A percentile compares a stretch with the other conserved stretches of the same genome.
phyloP scores from a whole-genome alignment of 2,113 vertebrate genomes.

The Athene noctua region DNA sequence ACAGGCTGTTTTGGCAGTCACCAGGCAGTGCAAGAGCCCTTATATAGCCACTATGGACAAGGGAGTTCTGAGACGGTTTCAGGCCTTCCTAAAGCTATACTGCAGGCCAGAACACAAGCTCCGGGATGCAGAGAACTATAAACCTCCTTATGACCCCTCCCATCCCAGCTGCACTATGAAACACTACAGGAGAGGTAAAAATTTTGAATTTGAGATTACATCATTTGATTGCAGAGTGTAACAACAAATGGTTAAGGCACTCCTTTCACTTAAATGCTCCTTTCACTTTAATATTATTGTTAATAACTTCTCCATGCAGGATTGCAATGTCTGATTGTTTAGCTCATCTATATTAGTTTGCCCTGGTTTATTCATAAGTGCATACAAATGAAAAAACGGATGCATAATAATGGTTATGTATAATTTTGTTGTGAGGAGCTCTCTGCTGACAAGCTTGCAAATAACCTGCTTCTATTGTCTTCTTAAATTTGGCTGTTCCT shows the following conservation, averaged over 20 bases:
- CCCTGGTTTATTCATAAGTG: not conserved
- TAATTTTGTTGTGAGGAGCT: not conserved
- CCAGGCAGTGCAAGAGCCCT: not conserved
- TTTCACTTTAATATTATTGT: not conserved
- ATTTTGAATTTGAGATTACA: not conserved
- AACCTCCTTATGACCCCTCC: not conserved
- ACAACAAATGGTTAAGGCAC: not conserved
- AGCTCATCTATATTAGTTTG: not conserved
- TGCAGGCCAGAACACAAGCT: not conserved
- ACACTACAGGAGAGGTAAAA: not conserved
- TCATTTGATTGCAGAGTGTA: not conserved
- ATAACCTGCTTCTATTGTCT: not conserved
- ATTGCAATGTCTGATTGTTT: not conserved
- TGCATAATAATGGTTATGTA: not conserved
- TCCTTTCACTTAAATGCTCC: not conserved
- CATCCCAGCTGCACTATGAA: not conserved
- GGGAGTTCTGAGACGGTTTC: not conserved
- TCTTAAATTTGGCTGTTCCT: not conserved
- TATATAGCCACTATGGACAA: not conserved
- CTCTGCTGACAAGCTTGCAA: not conserved
- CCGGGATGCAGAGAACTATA: not conserved
- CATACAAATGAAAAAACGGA: not conserved
- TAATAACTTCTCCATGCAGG: not conserved
- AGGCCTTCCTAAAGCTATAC: not conserved
- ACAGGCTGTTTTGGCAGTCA: not conserved